Evolutionary conservation across 2,888 invertebrate species (phyloP), one percentile per base, ranked within the genome.

Genomic region (Drosophila borealis): DNA sequence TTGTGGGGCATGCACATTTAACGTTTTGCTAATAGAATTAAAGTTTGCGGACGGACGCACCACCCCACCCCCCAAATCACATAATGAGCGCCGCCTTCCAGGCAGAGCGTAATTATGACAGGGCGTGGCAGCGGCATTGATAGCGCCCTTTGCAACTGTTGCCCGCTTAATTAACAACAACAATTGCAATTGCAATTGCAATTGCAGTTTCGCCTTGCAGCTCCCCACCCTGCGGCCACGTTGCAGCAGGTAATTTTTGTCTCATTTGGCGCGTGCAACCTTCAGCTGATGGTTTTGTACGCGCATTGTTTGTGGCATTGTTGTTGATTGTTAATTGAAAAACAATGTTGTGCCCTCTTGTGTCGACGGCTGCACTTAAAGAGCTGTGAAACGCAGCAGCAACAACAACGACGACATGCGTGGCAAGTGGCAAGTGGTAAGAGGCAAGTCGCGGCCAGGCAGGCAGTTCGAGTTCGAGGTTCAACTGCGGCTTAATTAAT

Each of bases 21-120:
- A 89, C 86, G 78, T 88, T 89, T 88, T 79, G 81, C 82, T 90
- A 89, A 89, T 89, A 89, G 90, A 90, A 89, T 89, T 88, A 87
- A 89, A 88, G 87, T 89, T 87, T 89, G 90, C 77, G 79, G 88
- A 65, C 29, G 29, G 29, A 8, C 39, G 9, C 21, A 0, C 33
- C 48, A 5, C 6, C n/a, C 6, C 48, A 10, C 1, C 33, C 4
- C 8, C 19, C 21, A 44, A 4, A 19, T 3, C 4, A 21, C 53
- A 60, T 72, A 75, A 75, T 75, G 72, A 75, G 77, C 60, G 39
- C 13, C 45, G 62, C 50, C 21, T 21, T 25, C 25, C 62, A 39
- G 46, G 39, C 42, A 17, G 53, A 8, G 72, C 70, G 70, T 81
- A 86, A 82, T 86, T 82, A 82, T 86, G 86, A 83, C 80, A 78